Conservation (phyloP, 2,888 invertebrate genomes). For the Scaptomyza cyrtandrae region DNA sequence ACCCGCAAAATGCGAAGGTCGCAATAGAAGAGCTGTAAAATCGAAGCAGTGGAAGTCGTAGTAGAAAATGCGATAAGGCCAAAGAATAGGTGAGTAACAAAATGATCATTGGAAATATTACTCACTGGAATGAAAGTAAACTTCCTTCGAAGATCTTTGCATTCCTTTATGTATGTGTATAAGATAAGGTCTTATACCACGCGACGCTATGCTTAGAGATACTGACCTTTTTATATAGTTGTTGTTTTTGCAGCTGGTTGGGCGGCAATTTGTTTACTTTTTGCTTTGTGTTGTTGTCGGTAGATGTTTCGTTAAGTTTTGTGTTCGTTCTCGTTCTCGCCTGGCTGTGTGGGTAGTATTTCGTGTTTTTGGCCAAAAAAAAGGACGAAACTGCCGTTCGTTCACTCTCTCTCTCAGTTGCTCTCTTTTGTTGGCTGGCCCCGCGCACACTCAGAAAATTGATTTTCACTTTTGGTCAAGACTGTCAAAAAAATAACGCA, state of each 20-base stretch:
- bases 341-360: slow-evolving; percentile 31
- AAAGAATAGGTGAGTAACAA: slow-evolving; percentile 5
- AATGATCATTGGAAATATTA: slow-evolving; percentile 22
- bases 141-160: not conserved
- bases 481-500: slow-evolving; percentile 67
- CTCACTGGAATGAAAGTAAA: not conserved
- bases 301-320: slow-evolving; percentile 62
- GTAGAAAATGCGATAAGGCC: slow-evolving; percentile 19
- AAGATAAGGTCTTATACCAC: slow-evolving; percentile 9
- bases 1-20: slow-evolving; percentile 39
- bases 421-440: slow-evolving; percentile 36
- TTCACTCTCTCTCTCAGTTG: slow-evolving; percentile 10
- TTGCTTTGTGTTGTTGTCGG: slow-evolving; percentile 50
- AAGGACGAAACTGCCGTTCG: slow-evolving; percentile 53
- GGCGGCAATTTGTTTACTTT: slow-evolving; percentile 71
- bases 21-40: slow-evolving; percentile 28
- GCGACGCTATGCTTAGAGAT: slow-evolving; percentile 19
- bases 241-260: slow-evolving; percentile 43
- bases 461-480: slow-evolving; percentile 76
- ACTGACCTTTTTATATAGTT: slow-evolving; percentile 64
- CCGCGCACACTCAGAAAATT: slow-evolving; percentile 75
- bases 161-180: not conserved
- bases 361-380: slow-evolving; percentile 48
- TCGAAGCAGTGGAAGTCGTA: slow-evolving; percentile 9
- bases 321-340: slow-evolving; percentile 47